Conservation (phyloP, 1,140 invertebrate species). For the Drosophila rhopaloa region DNA sequence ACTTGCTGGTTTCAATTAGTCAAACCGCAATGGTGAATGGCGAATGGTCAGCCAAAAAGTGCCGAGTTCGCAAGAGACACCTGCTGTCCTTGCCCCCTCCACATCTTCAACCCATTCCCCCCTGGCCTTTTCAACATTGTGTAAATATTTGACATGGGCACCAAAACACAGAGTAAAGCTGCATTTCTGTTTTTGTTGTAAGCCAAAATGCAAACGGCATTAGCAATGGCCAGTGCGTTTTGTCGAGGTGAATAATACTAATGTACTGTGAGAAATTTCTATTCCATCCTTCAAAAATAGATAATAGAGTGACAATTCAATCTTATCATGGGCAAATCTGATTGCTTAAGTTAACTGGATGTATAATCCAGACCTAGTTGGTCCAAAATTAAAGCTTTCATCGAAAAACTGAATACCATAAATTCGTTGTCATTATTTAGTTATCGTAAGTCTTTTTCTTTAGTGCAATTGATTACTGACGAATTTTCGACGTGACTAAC, state of each 20-base stretch:
- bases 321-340: too few species aligned
- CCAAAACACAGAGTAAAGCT: conserved; percentile 32
- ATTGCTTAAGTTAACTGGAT: too few species aligned
- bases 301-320: background rate
- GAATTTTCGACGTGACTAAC: conserved; percentile 29
- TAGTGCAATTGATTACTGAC: conserved; percentile 14
- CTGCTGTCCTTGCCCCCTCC: conserved; percentile 10
- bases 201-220: conserved; percentile 74
- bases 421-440: too few species aligned
- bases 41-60: conserved; percentile 40
- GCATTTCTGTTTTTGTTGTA: conserved; percentile 46
- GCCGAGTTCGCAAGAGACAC: conserved; percentile 13
- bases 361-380: background rate
- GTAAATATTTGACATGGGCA: conserved; percentile 72
- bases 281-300: background rate
- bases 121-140: conserved; percentile 34
- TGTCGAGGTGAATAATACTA: conserved; percentile 16
- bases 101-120: background rate
- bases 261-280: conserved; percentile 17
- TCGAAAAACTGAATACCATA: too few species aligned
- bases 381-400: too few species aligned
- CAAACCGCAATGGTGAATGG: conserved; percentile 52
- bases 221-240: conserved; percentile 71
- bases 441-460: background rate
- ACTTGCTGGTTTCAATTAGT: conserved; percentile 64